Evolutionary conservation across 2,797 vertebrate species (phyloP).

Genomic region (Pantherophis alleghaniensis): DNA sequence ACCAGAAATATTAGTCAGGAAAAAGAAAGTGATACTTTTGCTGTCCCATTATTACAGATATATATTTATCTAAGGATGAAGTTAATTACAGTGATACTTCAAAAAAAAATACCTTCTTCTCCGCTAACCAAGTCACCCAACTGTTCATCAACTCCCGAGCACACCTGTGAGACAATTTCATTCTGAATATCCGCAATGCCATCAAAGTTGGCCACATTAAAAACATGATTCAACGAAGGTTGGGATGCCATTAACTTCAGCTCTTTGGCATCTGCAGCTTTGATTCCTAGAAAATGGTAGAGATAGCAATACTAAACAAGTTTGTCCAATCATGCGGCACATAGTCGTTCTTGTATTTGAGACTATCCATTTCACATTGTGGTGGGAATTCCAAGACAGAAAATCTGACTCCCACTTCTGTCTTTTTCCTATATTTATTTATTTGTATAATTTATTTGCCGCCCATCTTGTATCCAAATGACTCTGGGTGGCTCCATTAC

Average conservation of each 20-base stretch:
- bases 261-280: conserved; percentile 86
- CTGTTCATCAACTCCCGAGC: conserved; percentile 87
- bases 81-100: not conserved
- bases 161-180: conserved; percentile 84
- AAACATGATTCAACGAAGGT: conserved; percentile 83
- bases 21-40: not conserved
- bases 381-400: not conserved
- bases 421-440: not conserved
- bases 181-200: conserved; percentile 83
- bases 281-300: conserved; percentile 77
- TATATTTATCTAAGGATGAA: not conserved
- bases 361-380: not conserved
- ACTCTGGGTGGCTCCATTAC: not conserved
- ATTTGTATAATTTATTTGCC: not conserved
- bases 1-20: not conserved
- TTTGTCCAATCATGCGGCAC: too few relatives aligned
- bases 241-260: conserved; percentile 87
- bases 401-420: not conserved
- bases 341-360: not conserved
- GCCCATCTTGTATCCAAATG: not conserved
- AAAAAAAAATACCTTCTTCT: conserved; percentile 81
- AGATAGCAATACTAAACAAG: not conserved
- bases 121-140: conserved; percentile 85
- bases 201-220: conserved; percentile 82
- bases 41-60: conserved; percentile 16